These are phyloP conservation scores for Cathartes aura DNA, from an alignment of 2,113 vertebrate species.

Conservation along the genomic window DNA sequence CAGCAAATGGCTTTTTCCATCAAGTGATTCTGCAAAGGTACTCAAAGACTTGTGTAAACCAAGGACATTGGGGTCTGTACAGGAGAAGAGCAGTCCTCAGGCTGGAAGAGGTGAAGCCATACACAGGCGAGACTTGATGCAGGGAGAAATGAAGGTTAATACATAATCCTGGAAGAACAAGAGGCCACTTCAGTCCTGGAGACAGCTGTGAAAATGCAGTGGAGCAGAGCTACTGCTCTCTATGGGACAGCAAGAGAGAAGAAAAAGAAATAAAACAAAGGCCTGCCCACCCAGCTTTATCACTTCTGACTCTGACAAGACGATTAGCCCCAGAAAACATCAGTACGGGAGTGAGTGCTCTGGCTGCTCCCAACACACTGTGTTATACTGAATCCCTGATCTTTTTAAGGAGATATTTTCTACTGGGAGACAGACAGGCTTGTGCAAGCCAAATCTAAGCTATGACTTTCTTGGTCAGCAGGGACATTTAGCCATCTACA, in stretches of 20 bases:
- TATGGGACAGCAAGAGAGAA: not conserved
- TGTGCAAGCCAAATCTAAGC: not conserved
- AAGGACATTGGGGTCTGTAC: not conserved
- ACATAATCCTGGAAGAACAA: not conserved
- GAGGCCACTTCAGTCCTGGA: not conserved
- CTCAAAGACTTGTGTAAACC: not conserved
- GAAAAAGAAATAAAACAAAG: not conserved
- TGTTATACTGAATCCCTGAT: not conserved
- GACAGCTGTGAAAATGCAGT: rapidly evolving
- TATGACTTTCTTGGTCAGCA: no score
- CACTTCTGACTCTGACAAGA: not conserved
- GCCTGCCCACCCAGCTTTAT: not conserved
- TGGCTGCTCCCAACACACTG: not conserved
- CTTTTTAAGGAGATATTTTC: not conserved
- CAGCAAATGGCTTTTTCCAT: not conserved
- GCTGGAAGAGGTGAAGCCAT: not conserved
- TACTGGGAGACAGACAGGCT: not conserved
- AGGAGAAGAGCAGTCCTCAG: not conserved
- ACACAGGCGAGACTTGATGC: no score
- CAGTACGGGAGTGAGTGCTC: not conserved
- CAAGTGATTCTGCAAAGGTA: not conserved
- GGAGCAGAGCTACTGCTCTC: not conserved
- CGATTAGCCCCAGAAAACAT: not conserved
- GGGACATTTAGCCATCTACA: not conserved
- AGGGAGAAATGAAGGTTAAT: not conserved